These are phyloP conservation scores for Catharus minimus DNA, from an alignment of 2,113 vertebrate species.

Conservation along the genomic window DNA sequence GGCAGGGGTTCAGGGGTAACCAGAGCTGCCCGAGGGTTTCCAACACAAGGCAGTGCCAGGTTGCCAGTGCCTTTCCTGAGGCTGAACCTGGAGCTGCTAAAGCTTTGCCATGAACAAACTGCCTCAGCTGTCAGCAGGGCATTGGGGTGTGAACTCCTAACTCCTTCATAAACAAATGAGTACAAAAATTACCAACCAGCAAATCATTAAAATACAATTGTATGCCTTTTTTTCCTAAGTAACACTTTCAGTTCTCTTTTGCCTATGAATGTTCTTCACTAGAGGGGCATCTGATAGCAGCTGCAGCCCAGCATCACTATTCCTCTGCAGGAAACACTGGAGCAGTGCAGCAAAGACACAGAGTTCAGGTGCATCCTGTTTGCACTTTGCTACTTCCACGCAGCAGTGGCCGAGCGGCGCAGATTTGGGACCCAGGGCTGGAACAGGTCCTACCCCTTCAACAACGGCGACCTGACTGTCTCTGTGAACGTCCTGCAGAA, in stretches of 20 bases:
- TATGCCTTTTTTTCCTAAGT: neutral
- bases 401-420: slow-evolving; percentile 73
- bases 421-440: slow-evolving; percentile 79
- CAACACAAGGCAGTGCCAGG: neutral
- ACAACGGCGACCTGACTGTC: slow-evolving; percentile 76
- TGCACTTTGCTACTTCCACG: slow-evolving; percentile 77
- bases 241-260: neutral
- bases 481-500: slow-evolving; percentile 74
- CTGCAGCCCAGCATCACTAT: neutral
- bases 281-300: accelerated
- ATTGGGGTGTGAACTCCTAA: neutral
- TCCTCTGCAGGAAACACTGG: slow-evolving; percentile 67
- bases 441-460: slow-evolving; percentile 78
- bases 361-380: slow-evolving; percentile 78
- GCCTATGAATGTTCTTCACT: no score
- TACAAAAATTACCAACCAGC: neutral
- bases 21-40: neutral
- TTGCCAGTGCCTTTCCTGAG: neutral
- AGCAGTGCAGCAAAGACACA: slow-evolving; percentile 74
- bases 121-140: neutral
- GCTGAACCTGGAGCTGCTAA: neutral
- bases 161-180: neutral
- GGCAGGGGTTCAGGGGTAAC: neutral
- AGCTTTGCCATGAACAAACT: neutral
- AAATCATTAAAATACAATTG: neutral